phyloP scores from a whole-genome alignment of 35 echinoderm and acorn worm genomes.

The Patiria miniata region DNA sequence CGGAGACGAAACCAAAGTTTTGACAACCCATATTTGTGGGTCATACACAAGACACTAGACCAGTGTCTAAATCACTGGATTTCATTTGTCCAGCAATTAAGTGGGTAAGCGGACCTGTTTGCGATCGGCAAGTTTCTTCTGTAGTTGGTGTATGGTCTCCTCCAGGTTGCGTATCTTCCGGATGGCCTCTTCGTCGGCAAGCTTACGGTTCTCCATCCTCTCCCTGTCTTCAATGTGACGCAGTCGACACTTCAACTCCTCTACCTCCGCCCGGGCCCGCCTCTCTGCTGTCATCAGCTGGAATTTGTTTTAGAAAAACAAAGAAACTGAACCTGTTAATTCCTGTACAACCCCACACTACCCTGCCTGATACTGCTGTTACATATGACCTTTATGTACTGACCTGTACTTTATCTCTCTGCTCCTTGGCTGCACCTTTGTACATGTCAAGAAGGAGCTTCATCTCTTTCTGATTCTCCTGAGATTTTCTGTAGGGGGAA shows the following conservation, averaged over 20 bases:
- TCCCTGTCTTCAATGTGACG: conserved; percentile 89
- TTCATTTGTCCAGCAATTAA: no score
- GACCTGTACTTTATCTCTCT: conserved; percentile 95
- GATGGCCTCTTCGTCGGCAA: conserved; percentile 86
- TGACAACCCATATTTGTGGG: no score
- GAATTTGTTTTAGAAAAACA: background rate
- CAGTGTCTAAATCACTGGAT: no score
- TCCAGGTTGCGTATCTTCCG: conserved; percentile 84
- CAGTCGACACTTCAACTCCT: conserved; percentile 76
- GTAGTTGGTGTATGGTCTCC: conserved; percentile 86
- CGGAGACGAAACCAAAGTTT: no score
- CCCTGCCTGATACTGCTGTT: no score
- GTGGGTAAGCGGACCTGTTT: no score
- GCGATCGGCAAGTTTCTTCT: conserved; percentile 94
- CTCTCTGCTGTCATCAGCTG: conserved; percentile 90
- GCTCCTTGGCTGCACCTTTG: conserved; percentile 88
- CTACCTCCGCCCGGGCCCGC: conserved; percentile 75
- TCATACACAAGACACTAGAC: no score
- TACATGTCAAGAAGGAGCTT: conserved; percentile 96
- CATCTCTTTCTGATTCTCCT: conserved; percentile 95
- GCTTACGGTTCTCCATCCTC: conserved; percentile 70
- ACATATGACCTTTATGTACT: background rate
- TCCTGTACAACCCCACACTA: no score
- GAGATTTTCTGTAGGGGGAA: conserved; percentile 91
- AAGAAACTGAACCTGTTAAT: background rate